These are phyloP conservation scores for Pandemis cinnamomeana DNA, from an alignment of 2,888 invertebrate species.

Conservation along the genomic window DNA sequence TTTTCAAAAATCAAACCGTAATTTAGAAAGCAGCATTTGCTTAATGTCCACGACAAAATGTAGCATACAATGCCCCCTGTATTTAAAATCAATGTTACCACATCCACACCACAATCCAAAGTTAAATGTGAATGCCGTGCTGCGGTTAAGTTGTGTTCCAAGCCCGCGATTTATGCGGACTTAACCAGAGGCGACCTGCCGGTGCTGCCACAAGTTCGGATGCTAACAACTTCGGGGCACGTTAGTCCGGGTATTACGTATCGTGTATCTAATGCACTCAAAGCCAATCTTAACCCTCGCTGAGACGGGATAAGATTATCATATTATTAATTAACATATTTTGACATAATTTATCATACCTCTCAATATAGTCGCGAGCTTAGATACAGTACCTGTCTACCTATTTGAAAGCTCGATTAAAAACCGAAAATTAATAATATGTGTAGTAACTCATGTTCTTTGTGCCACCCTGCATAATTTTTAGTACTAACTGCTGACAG, in stretches of 20 bases:
- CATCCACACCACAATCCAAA: constrained; percentile 43
- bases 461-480: no score
- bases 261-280: neutral
- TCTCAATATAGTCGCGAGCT: no score
- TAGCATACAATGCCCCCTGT: neutral
- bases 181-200: constrained; percentile 27
- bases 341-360: neutral
- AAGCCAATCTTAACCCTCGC: constrained; percentile 3
- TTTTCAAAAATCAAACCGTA: no score
- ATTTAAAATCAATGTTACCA: constrained; percentile 19
- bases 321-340: neutral
- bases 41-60: no score
- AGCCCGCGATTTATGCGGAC: constrained; percentile 31
- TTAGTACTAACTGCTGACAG: no score
- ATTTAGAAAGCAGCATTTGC: no score
- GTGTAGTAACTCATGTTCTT: no score
- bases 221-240: neutral
- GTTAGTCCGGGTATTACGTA: neutral
- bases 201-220: constrained; percentile 7
- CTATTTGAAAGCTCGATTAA: no score
- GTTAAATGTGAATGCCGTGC: constrained; percentile 57
- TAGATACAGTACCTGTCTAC: no score
- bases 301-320: neutral
- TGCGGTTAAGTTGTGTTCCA: constrained; percentile 49
- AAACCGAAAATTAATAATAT: no score